Evolutionary conservation across 2,113 vertebrate genomes (phyloP).

Genomic region (Thinocorus orbignyianus): DNA sequence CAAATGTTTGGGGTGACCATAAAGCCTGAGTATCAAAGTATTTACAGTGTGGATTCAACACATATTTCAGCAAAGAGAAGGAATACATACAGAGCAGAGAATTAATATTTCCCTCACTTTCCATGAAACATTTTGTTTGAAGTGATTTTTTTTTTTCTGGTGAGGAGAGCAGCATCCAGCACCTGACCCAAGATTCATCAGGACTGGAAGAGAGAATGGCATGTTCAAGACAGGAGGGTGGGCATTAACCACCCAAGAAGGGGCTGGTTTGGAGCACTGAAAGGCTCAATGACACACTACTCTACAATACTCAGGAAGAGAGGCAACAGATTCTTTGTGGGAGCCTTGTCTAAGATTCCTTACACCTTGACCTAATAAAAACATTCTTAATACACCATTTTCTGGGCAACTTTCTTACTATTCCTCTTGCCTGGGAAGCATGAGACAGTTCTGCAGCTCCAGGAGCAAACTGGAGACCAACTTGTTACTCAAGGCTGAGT

Average conservation of each 20-base stretch:
- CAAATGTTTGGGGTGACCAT: background rate
- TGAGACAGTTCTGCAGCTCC: background rate
- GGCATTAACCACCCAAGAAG: background rate
- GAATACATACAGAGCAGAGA: background rate
- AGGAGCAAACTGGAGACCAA: background rate
- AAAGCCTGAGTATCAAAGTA: background rate
- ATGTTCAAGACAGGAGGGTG: background rate
- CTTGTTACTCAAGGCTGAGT: background rate
- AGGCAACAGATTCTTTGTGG: background rate
- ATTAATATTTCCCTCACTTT: background rate
- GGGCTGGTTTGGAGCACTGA: background rate
- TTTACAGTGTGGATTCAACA: background rate
- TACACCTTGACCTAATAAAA: background rate
- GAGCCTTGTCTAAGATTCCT: background rate
- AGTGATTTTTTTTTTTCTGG: background rate
- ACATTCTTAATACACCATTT: background rate
- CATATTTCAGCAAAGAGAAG: background rate
- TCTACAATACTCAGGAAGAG: background rate
- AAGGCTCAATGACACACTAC: background rate
- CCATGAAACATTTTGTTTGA: background rate
- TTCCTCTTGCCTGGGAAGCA: background rate
- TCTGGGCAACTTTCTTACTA: background rate
- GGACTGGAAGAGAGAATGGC: background rate
- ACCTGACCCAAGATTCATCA: background rate
- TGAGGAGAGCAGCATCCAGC: background rate